Conservation (phyloP, 2,113 vertebrate genomes). For the Odontophorus gujanensis region DNA sequence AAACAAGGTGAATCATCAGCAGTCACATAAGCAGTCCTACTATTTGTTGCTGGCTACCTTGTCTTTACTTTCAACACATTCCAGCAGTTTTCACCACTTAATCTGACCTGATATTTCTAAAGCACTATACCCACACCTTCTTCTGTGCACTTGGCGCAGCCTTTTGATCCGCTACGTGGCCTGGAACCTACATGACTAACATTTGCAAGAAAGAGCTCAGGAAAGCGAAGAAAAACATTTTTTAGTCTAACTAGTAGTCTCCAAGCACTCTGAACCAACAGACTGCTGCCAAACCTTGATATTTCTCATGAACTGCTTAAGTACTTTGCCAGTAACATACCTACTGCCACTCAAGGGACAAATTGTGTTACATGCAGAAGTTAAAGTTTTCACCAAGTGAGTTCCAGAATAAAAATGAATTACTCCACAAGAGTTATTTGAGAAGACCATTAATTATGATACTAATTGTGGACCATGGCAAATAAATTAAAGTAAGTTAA, state of each 20-base stretch:
- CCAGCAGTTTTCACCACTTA: conserved; percentile 8
- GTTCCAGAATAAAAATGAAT: not conserved
- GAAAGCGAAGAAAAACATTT: not conserved
- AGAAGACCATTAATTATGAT: not conserved
- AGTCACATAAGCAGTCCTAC: accelerated
- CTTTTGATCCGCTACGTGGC: conserved; percentile 33
- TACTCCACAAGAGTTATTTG: not conserved
- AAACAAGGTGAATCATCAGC: not conserved
- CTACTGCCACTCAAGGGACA: not conserved
- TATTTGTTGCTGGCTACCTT: not conserved
- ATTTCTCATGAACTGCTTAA: not conserved
- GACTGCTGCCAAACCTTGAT: not conserved
- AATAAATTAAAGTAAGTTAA: not conserved
- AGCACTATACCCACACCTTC: conserved; percentile 31
- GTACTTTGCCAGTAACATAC: not conserved
- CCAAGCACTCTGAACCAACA: not conserved
- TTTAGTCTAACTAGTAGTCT: not conserved
- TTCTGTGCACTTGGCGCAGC: not conserved
- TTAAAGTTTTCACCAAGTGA: not conserved
- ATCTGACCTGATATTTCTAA: conserved; percentile 29
- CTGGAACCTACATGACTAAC: not conserved
- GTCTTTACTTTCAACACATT: not conserved
- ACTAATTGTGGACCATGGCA: not conserved
- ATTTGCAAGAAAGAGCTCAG: not conserved
- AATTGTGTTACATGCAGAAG: not conserved